These are phyloP conservation scores for Protaetia brevitarsis DNA, from an alignment of 1,140 invertebrate genomes.

Conservation along the genomic window DNA sequence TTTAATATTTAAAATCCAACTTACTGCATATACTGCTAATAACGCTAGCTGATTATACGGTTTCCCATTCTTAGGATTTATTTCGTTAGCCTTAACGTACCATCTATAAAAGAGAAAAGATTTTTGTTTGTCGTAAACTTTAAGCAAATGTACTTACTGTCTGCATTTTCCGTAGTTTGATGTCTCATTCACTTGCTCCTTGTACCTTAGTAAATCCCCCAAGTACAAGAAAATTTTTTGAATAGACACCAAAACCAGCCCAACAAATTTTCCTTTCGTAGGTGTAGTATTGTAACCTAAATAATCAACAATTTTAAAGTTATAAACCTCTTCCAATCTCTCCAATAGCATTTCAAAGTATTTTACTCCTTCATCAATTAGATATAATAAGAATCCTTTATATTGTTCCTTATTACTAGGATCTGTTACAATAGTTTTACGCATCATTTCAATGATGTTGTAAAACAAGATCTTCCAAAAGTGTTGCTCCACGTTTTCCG, in stretches of 20 bases:
- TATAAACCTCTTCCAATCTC: slow-evolving; percentile 69
- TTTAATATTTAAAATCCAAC: slow-evolving; percentile 42
- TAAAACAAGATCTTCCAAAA: slow-evolving; percentile 92
- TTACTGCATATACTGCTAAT: slow-evolving; percentile 83
- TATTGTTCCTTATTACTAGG: slow-evolving; percentile 57
- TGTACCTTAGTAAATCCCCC: slow-evolving; percentile 88
- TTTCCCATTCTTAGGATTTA: slow-evolving; percentile 91
- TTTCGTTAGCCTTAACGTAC: slow-evolving; percentile 90
- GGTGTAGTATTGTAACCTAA: slow-evolving; percentile 56
- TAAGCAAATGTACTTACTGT: slow-evolving; percentile 55
- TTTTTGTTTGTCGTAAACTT: neutral
- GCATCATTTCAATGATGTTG: slow-evolving; percentile 81
- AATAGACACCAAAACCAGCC: slow-evolving; percentile 74
- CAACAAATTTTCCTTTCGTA: slow-evolving; percentile 64
- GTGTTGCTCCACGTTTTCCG: slow-evolving; percentile 84
- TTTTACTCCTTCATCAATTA: slow-evolving; percentile 76
- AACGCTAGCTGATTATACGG: slow-evolving; percentile 95
- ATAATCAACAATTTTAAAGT: slow-evolving; percentile 68
- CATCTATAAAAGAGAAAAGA: slow-evolving; percentile 55
- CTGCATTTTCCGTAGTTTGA: slow-evolving; percentile 83
- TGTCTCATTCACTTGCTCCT: slow-evolving; percentile 78
- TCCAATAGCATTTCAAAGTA: slow-evolving; percentile 77
- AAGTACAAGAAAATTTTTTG: slow-evolving; percentile 87
- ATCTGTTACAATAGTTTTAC: slow-evolving; percentile 57
- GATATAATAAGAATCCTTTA: slow-evolving; percentile 65